Evolutionary conservation across 2,888 invertebrate species (phyloP).

Genomic region (Drosophila suboccidentalis): DNA sequence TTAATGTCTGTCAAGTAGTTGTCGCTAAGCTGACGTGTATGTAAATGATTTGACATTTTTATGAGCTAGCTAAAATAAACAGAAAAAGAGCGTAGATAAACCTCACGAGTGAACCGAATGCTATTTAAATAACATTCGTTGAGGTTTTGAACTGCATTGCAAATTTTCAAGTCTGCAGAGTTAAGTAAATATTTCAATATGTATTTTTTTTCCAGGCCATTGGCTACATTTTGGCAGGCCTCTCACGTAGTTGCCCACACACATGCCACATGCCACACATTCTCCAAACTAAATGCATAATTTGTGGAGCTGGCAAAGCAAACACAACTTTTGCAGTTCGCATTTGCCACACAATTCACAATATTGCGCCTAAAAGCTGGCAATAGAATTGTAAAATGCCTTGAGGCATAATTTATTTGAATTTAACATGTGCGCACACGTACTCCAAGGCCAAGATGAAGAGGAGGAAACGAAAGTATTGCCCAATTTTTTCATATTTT

Average conservation of each 20-base stretch:
- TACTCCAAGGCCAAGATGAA: slow-evolving; percentile 31
- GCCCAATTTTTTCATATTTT: neutral
- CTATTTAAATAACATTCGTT: slow-evolving; percentile 20
- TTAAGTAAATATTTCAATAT: slow-evolving; percentile 68
- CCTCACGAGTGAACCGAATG: slow-evolving; percentile 8
- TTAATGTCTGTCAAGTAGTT: slow-evolving; percentile 82
- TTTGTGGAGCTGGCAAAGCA: slow-evolving; percentile 45
- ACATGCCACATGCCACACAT: slow-evolving; percentile 50
- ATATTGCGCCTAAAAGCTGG: slow-evolving; percentile 64
- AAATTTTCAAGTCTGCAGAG: slow-evolving; percentile 19
- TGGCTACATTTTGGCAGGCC: slow-evolving; percentile 56
- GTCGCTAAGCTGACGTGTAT: slow-evolving; percentile 75
- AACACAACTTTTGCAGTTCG: slow-evolving; percentile 20
- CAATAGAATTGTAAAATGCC: slow-evolving; percentile 75
- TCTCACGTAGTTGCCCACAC: slow-evolving; percentile 67
- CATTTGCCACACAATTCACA: slow-evolving; percentile 48
- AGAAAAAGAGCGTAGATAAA: slow-evolving; percentile 1
- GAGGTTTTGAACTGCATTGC: slow-evolving; percentile 19
- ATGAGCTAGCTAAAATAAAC: slow-evolving; percentile 53
- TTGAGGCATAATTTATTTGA: slow-evolving; percentile 75
- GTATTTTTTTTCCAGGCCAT: slow-evolving; percentile 56
- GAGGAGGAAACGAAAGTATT: neutral
- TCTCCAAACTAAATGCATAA: slow-evolving; percentile 71
- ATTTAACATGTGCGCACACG: slow-evolving; percentile 64
- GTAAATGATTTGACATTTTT: slow-evolving; percentile 81